A percentile compares a stretch with the other conserved stretches of the same genome.
Evolutionary conservation across 2,888 invertebrate species (phyloP).

Genomic region (Caenorhabditis parvicauda): DNA sequence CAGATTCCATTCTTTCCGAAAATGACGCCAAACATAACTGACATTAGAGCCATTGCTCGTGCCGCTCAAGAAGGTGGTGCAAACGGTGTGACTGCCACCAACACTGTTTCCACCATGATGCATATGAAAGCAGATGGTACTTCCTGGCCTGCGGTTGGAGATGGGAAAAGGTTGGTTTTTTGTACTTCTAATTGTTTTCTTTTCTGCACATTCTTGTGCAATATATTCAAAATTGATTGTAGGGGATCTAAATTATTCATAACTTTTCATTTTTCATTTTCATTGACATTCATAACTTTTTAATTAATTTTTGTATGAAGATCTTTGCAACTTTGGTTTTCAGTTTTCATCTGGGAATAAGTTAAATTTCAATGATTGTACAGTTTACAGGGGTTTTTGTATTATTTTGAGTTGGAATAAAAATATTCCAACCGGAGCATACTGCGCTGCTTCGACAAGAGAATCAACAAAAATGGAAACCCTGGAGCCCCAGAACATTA

Average conservation of each 20-base stretch:
- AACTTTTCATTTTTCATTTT: no score
- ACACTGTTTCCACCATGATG: constrained; percentile 94
- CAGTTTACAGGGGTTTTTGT: no score
- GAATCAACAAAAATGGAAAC: no score
- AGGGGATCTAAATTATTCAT: background rate
- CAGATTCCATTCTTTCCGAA: constrained; percentile 95
- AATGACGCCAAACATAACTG: constrained; percentile 94
- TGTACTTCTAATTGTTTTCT: no score
- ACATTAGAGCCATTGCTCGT: constrained; percentile 81
- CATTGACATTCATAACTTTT: no score
- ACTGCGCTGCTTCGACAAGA: no score
- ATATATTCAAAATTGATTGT: constrained; percentile 38
- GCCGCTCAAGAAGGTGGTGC: constrained; percentile 85
- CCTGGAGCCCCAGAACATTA: no score
- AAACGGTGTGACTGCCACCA: constrained; percentile 92
- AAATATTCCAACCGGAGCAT: no score
- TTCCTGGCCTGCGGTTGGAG: constrained; percentile 89
- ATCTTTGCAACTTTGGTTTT: background rate
- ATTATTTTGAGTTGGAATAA: no score
- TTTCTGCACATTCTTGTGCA: constrained; percentile 64
- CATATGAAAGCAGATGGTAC: constrained; percentile 76
- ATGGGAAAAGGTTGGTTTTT: constrained; percentile 67
- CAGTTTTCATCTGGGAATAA: no score
- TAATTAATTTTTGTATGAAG: no score
- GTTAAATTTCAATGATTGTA: no score